Percentiles rank a stretch among this genome's conserved stretches.
Conservation (phyloP, 2,797 vertebrate genomes). For the Rhinichthys osculus region DNA sequence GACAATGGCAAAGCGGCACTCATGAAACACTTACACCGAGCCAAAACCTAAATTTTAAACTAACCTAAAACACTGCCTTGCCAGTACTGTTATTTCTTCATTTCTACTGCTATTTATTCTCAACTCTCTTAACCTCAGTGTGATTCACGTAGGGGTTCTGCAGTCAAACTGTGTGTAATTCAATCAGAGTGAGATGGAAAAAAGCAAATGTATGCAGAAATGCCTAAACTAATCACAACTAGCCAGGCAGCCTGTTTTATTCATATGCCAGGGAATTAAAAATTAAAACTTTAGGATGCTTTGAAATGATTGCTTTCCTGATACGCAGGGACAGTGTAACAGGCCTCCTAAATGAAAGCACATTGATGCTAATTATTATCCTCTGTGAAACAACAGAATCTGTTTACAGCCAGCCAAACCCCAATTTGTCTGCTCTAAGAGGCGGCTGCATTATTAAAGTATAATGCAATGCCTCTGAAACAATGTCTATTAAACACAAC, state of each 20-base stretch:
- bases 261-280: constrained; percentile 14
- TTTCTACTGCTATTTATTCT: not conserved
- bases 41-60: not conserved
- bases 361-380: constrained; percentile 28
- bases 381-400: constrained; percentile 17
- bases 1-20: not conserved
- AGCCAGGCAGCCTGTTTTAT: constrained; percentile 13
- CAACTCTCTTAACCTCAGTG: not conserved
- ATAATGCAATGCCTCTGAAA: constrained; percentile 17
- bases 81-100: not conserved
- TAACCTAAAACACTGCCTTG: not conserved
- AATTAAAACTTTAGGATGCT: constrained; percentile 17
- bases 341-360: not conserved
- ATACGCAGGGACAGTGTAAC: not conserved
- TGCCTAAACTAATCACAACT: constrained; percentile 23
- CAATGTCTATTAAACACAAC: not conserved
- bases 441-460: constrained; percentile 24
- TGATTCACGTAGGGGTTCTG: not conserved
- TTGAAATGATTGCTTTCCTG: constrained; percentile 2
- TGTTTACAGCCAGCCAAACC: constrained; percentile 3
- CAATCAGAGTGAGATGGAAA: not conserved
- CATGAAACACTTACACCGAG: not conserved
- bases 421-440: constrained; percentile 5
- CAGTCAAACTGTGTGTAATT: constrained; percentile 12
- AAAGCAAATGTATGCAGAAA: constrained; percentile 27